Conservation (phyloP, 2,113 vertebrate species). For the Pogona vitticeps region DNA sequence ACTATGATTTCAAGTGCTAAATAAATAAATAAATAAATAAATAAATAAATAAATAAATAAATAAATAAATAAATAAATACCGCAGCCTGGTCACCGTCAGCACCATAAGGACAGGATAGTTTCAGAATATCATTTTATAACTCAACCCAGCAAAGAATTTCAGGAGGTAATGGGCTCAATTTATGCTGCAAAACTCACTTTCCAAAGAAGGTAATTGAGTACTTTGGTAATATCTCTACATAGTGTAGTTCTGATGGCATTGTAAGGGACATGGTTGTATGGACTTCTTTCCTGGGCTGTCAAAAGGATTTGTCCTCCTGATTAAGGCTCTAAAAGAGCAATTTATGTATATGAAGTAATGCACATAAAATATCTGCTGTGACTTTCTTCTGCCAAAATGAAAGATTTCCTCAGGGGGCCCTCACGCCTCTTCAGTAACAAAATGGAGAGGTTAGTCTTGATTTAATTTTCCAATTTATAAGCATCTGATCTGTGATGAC, state of each 20-base stretch:
- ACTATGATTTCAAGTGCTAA: too few species aligned
- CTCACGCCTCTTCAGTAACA: neutral
- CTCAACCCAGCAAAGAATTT: neutral
- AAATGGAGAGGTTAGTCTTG: neutral
- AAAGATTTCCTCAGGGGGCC: neutral
- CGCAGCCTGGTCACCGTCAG: neutral
- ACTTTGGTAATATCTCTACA: neutral
- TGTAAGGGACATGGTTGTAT: neutral
- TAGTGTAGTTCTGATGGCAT: neutral
- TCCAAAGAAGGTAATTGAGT: neutral
- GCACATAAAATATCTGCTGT: neutral
- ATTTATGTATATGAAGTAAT: neutral
- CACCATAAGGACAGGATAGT: too few species aligned
- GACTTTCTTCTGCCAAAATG: neutral
- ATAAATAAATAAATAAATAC: too few species aligned
- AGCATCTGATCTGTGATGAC: slow-evolving; percentile 13
- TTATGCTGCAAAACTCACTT: neutral
- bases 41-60: too few species aligned
- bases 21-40: too few species aligned
- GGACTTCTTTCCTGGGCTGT: neutral
- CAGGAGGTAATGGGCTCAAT: neutral
- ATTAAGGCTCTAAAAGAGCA: neutral
- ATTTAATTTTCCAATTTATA: slow-evolving; percentile 28
- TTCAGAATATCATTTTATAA: neutral
- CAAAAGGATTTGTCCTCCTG: neutral